Base-by-base conservation (phyloP, 2,888 invertebrate genomes). In the Plemyria rubiginata region DNA sequence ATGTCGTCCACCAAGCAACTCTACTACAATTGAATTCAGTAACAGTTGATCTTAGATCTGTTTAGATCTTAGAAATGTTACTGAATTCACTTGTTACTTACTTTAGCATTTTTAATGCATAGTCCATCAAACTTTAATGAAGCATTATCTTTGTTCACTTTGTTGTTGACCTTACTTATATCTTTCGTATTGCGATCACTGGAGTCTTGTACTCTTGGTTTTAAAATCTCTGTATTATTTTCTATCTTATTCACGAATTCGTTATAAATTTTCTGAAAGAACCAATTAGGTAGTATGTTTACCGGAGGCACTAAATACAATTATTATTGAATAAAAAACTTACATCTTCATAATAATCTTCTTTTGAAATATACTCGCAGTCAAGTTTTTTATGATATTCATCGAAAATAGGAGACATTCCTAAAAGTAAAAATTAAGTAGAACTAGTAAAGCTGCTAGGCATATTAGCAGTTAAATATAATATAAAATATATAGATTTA, bases 381-480 rank as follows among this genome's bases (percentile, higher is more conserved):
- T 54, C 49, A 54, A 62, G 73, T 71, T 85, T 87, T 3, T 74
- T 66, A 50, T 77, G 74, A 60, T 77, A 80, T 65, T 87, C 87
- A 70, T 85, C 77, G 53, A 94, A 86, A 67, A 94, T 92, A 49
- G 92, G 94, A 8, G 94, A 94, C 85, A 94, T 84, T 12, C 93
- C 93, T 92, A 72, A 38, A 80, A 80, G 12, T 57, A 13, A 38
- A 6, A 50, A 11, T 22, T 22, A 22, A 22, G 22, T 22, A 22
- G 22, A n/a, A 22, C 22, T 22, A 22, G 22, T 3, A 22, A 22
- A 22, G 22, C 22, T 29, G 8, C 7, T 13, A n/a, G 8, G 2
- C 15, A 7, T 15, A 43, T 7, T 8, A 8, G 8, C 3, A 40
- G n/a, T 40, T n/a, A n/a, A n/a, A n/a, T 40, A 4, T 32, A 6